Conservation (phyloP, 1,140 invertebrate genomes). For the Eriocheir sinensis region DNA sequence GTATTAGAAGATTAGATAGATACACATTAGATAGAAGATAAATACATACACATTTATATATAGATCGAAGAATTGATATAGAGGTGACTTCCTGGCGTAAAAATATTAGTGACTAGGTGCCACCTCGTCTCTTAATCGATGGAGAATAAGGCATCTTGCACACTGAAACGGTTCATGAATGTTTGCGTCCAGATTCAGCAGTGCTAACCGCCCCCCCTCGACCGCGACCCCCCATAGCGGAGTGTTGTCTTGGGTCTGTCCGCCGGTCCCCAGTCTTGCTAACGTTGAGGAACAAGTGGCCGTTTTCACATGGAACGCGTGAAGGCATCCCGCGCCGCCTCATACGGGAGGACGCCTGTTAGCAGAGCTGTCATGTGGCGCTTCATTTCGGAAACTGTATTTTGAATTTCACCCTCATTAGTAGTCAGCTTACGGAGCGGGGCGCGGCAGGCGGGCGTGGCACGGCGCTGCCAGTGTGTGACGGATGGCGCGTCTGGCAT, state of each 20-base stretch:
- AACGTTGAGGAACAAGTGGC: neutral
- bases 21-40: neutral
- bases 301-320: neutral
- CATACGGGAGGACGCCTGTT: neutral
- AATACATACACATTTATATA: conserved; percentile 23
- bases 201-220: neutral
- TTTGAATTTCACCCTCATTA: neutral
- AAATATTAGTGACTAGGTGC: too few species aligned
- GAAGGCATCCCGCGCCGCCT: neutral
- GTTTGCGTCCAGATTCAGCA: too few species aligned
- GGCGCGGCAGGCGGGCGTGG: neutral
- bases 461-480: neutral
- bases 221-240: neutral
- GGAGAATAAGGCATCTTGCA: too few species aligned
- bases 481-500: neutral
- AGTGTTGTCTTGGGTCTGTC: neutral
- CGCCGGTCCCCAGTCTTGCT: neutral
- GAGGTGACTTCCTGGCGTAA: too few species aligned
- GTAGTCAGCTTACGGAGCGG: neutral
- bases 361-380: neutral
- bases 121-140: too few species aligned
- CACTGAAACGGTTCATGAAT: too few species aligned
- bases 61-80: neutral
- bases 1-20: too few species aligned
- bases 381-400: neutral